Conservation (phyloP, 2,888 invertebrate genomes). For the Orgyia antiqua region DNA sequence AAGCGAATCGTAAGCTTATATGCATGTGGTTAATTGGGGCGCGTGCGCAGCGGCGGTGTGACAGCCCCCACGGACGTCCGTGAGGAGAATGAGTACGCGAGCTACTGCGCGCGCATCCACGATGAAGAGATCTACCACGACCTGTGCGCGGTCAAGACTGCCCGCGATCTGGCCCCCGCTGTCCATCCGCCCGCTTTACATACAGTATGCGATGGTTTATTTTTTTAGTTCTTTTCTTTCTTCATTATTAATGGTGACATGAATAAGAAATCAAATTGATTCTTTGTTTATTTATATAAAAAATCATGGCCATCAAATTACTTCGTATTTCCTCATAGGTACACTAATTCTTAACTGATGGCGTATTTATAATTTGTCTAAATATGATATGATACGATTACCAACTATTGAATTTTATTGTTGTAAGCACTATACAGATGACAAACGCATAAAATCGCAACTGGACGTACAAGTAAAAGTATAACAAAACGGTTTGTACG, state of each 20-base stretch:
- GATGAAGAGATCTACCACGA: slow-evolving; percentile 97
- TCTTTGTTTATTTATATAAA: too few species aligned
- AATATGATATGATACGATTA: too few species aligned
- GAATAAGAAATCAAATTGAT: too few species aligned
- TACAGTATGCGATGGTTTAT: slow-evolving; percentile 64
- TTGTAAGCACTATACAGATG: too few species aligned
- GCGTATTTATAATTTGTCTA: too few species aligned
- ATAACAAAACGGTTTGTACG: slow-evolving; percentile 39
- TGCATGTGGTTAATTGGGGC: slow-evolving; percentile 34
- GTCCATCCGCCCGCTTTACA: slow-evolving; percentile 61
- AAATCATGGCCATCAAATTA: too few species aligned
- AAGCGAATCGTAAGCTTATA: slow-evolving; percentile 24
- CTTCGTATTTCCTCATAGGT: too few species aligned
- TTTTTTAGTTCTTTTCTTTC: slow-evolving; percentile 26
- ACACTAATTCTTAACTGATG: too few species aligned
- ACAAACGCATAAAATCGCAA: too few species aligned
- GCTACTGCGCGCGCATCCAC: slow-evolving; percentile 84
- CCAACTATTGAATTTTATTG: too few species aligned
- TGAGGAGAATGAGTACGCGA: slow-evolving; percentile 80
- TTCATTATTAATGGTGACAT: slow-evolving; percentile 17
- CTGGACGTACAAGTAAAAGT: slow-evolving; percentile 52
- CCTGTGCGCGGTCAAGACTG: slow-evolving; percentile 86
- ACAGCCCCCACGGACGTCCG: slow-evolving; percentile 41
- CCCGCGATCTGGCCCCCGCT: slow-evolving; percentile 72
- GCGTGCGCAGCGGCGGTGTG: slow-evolving; percentile 52